These are phyloP conservation scores for Isotomurus palustris DNA, from an alignment of 2,888 invertebrate species.

Conservation along the genomic window DNA sequence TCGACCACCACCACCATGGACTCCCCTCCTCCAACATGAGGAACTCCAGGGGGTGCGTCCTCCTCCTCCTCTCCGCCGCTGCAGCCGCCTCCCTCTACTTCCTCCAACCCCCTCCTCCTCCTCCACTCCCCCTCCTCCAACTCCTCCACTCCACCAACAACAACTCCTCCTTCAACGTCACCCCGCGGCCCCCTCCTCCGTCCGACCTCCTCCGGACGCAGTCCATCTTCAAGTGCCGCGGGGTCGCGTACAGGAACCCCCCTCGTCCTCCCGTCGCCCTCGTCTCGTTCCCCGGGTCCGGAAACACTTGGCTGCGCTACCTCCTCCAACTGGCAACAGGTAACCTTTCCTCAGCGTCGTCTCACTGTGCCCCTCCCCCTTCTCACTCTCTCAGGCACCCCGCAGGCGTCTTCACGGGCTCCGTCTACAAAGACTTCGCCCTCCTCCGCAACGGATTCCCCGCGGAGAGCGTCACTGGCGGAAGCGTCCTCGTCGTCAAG, in stretches of 20 bases:
- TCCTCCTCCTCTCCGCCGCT: neutral
- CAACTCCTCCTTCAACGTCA: neutral
- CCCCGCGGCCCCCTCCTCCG: neutral
- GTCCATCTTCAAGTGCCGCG: conserved; percentile 43
- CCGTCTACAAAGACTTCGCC: conserved; percentile 76
- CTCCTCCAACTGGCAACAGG: conserved; percentile 73
- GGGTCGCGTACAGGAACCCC: conserved; percentile 37
- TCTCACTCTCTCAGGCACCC: neutral
- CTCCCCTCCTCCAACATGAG: too few species aligned
- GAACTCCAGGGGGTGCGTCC: too few species aligned
- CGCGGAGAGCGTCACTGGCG: conserved; percentile 69
- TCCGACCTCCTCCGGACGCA: conserved; percentile 40
- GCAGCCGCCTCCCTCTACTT: neutral
- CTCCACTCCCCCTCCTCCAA: neutral
- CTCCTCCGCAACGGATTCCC: conserved; percentile 73
- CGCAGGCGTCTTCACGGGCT: conserved; percentile 71
- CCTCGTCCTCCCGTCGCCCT: conserved; percentile 61
- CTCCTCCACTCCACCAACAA: neutral
- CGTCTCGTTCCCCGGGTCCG: conserved; percentile 77
- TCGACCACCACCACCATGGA: too few species aligned
- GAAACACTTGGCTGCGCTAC: conserved; percentile 77
- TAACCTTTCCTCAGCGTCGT: conserved; percentile 49
- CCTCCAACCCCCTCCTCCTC: neutral
- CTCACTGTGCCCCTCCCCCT: neutral
- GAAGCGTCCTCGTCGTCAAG: conserved; percentile 71